Evolutionary conservation across 2,888 invertebrate species (phyloP).

Genomic region (Serrognathus titanus): DNA sequence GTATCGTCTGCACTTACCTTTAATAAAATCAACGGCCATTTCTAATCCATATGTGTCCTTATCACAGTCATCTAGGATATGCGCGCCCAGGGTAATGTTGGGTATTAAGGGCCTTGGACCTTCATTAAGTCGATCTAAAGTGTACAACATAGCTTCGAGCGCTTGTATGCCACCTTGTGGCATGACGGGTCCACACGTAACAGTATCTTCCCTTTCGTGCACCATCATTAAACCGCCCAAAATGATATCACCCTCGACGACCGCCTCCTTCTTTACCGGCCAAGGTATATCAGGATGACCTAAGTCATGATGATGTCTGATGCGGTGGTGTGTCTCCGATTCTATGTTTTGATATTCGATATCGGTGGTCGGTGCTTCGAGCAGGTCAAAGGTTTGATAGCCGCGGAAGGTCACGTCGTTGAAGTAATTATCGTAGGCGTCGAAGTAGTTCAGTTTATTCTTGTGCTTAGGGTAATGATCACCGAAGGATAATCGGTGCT

Average conservation of each 20-base stretch:
- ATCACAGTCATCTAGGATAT: conserved; percentile 92
- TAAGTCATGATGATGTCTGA: conserved; percentile 7
- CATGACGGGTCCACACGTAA: conserved; percentile 91
- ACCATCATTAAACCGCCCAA: conserved; percentile 95
- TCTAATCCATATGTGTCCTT: conserved; percentile 93
- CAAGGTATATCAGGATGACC: conserved; percentile 49
- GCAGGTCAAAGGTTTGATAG: neutral
- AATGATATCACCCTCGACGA: conserved; percentile 83
- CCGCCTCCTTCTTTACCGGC: conserved; percentile 84
- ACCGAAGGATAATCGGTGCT: neutral
- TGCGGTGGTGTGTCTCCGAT: conserved; percentile 6
- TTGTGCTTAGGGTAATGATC: conserved; percentile 3
- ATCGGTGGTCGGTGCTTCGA: conserved; percentile 3
- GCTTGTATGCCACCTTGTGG: conserved; percentile 89
- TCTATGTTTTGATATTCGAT: conserved; percentile 13
- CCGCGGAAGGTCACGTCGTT: neutral
- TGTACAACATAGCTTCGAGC: conserved; percentile 88
- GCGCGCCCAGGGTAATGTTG: conserved; percentile 78
- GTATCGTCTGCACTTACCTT: conserved; percentile 65
- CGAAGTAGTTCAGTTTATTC: conserved; percentile 4
- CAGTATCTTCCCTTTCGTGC: conserved; percentile 82
- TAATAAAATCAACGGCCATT: conserved; percentile 94
- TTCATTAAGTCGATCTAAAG: conserved; percentile 76
- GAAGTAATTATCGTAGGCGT: conserved; percentile 1
- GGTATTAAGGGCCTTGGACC: conserved; percentile 65